Conservation (phyloP, 2,797 vertebrate genomes). For the Sorex maritimensis region DNA sequence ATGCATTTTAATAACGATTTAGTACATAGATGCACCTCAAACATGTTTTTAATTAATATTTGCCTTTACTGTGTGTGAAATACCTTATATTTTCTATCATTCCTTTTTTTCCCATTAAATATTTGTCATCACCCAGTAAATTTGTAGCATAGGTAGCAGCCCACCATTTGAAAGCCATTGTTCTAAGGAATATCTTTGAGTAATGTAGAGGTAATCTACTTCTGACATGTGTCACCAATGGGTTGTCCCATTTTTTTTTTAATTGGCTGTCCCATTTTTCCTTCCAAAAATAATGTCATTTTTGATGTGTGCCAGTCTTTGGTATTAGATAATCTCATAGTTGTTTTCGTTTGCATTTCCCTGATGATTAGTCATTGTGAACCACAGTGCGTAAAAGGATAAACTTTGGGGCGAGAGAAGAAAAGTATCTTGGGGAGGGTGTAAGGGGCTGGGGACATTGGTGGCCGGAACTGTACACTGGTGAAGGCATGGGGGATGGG, state of each 20-base stretch:
- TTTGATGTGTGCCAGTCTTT: not conserved
- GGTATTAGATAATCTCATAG: no score
- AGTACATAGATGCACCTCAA: not conserved
- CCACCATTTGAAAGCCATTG: slow-evolving; percentile 52
- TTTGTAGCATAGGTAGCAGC: slow-evolving; percentile 21
- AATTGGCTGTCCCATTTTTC: not conserved
- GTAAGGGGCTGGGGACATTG: no score
- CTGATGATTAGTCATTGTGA: no score
- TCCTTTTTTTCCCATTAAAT: not conserved
- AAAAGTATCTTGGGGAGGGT: no score
- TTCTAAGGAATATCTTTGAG: slow-evolving; percentile 26
- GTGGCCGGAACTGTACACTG: no score
- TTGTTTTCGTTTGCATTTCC: no score
- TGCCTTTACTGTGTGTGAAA: slow-evolving; percentile 13
- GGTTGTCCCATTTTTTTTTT: not conserved
- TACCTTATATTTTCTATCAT: slow-evolving; percentile 36
- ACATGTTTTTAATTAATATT: slow-evolving; percentile 35
- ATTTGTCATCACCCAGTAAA: slow-evolving; percentile 3
- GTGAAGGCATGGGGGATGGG: no score
- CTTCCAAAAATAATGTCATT: slow-evolving; percentile 58
- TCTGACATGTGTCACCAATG: slow-evolving; percentile 28
- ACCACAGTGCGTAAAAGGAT: no score
- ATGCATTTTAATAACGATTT: slow-evolving; percentile 63
- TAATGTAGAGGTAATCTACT: slow-evolving; percentile 15
- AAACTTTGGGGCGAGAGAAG: no score